Evolutionary conservation across 2,113 vertebrate genomes (phyloP).

Genomic region (Mobula hypostoma): DNA sequence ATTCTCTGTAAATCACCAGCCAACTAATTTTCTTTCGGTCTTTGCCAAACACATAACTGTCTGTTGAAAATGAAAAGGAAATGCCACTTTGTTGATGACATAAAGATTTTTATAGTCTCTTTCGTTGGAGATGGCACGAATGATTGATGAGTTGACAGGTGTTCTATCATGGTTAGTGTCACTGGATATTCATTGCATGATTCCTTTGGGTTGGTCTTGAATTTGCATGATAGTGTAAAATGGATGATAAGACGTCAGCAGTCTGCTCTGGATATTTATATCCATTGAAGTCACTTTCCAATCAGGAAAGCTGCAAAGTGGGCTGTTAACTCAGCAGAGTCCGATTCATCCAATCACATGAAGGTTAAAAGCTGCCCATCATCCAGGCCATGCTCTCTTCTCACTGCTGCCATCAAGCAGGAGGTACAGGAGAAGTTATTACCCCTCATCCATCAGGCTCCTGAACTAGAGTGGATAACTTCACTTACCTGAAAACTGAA

Average conservation of each 20-base stretch:
- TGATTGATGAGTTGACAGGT: background rate
- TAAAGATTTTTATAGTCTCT: background rate
- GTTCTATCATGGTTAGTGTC: background rate
- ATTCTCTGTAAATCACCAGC: constrained; percentile 7
- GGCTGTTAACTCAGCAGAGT: background rate
- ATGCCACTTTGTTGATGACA: background rate
- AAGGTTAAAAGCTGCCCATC: background rate
- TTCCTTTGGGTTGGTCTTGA: background rate
- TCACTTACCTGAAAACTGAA: too few relatives aligned
- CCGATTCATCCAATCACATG: background rate
- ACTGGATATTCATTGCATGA: background rate
- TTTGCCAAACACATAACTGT: background rate
- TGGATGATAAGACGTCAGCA: background rate
- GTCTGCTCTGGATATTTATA: background rate
- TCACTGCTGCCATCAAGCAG: too few relatives aligned
- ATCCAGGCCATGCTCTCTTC: too few relatives aligned
- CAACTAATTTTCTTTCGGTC: constrained; percentile 2
- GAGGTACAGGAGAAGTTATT: too few relatives aligned
- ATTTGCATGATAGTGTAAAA: background rate
- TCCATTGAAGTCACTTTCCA: background rate
- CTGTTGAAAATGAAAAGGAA: background rate
- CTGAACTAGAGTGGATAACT: too few relatives aligned
- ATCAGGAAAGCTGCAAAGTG: background rate
- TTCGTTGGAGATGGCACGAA: too few relatives aligned
- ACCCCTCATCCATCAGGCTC: too few relatives aligned